These are phyloP conservation scores for Candidula unifasciata DNA, from an alignment of 2,888 invertebrate genomes.

Conservation along the genomic window DNA sequence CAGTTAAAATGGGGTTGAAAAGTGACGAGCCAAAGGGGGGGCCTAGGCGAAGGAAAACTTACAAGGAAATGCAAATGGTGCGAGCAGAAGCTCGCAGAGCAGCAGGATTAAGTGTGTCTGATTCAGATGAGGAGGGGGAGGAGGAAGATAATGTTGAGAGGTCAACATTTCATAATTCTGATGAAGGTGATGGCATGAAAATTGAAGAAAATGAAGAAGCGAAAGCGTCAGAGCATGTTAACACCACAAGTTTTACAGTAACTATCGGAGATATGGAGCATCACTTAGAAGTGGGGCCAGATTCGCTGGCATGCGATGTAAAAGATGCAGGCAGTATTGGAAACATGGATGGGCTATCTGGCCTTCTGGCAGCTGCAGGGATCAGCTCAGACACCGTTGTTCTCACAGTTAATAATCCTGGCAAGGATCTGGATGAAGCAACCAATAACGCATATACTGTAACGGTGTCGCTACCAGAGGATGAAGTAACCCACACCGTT, in stretches of 20 bases:
- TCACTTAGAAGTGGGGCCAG: slow-evolving; percentile 1
- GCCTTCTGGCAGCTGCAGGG: slow-evolving; percentile 49
- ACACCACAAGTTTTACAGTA: background rate
- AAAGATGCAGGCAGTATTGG: background rate
- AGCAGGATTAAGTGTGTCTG: slow-evolving; percentile 17
- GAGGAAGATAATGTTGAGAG: slow-evolving; percentile 8
- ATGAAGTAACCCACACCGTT: slow-evolving; percentile 43
- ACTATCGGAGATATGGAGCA: slow-evolving; percentile 30
- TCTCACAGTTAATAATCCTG: slow-evolving; percentile 41
- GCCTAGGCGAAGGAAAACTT: slow-evolving; percentile 36
- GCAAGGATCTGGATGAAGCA: slow-evolving; percentile 3
- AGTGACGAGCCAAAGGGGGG: slow-evolving; percentile 33
- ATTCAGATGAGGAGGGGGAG: slow-evolving; percentile 29
- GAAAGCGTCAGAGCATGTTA: slow-evolving; percentile 4
- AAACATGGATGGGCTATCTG: slow-evolving; percentile 42
- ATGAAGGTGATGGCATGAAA: background rate
- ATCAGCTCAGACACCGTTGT: slow-evolving; percentile 47
- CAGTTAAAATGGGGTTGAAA: slow-evolving; percentile 43
- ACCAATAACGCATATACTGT: slow-evolving; percentile 46
- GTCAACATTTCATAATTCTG: slow-evolving; percentile 20
- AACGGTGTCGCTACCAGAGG: slow-evolving; percentile 41
- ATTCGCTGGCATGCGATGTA: background rate
- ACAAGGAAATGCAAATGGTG: slow-evolving; percentile 21
- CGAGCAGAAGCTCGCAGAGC: background rate
- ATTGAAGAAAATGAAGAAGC: background rate